These are phyloP conservation scores for Deilephila porcellus DNA, from an alignment of 2,888 invertebrate genomes.

Conservation along the genomic window DNA sequence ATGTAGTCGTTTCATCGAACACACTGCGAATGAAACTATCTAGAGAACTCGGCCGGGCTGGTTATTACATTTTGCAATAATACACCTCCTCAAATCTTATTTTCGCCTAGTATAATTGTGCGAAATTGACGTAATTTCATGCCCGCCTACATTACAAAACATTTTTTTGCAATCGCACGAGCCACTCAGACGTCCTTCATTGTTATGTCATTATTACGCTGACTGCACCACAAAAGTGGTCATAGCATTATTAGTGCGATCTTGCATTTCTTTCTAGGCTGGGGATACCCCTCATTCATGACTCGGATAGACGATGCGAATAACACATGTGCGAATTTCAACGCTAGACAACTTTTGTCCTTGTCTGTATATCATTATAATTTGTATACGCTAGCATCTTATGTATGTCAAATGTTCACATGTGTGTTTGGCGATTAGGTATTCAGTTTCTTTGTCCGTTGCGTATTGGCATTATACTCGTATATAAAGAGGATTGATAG, in stretches of 20 bases:
- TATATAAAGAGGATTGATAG: too few species aligned
- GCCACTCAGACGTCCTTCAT: constrained; percentile 66
- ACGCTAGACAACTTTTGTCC: constrained; percentile 58
- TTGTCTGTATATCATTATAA: constrained; percentile 39
- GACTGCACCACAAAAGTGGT: constrained; percentile 72
- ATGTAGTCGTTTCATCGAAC: not conserved
- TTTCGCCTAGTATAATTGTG: constrained; percentile 79
- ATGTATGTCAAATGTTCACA: constrained; percentile 17
- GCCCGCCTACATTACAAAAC: constrained; percentile 63
- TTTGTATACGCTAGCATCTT: constrained; percentile 26
- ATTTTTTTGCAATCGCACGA: constrained; percentile 72
- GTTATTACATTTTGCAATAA: constrained; percentile 55
- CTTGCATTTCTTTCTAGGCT: constrained; percentile 73
- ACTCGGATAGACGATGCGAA: constrained; percentile 38
- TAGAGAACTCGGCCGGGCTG: constrained; percentile 34
- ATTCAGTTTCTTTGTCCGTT: not conserved
- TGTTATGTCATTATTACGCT: constrained; percentile 77
- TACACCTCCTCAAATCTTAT: constrained; percentile 59
- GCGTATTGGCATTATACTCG: too few species aligned
- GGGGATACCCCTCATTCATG: constrained; percentile 74
- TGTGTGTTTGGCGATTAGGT: not conserved
- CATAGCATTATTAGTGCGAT: constrained; percentile 61
- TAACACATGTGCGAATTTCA: constrained; percentile 60
- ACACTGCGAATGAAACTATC: constrained; percentile 29
- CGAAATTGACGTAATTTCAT: constrained; percentile 80